These are phyloP conservation scores for Neoitamus cyanurus DNA, from an alignment of 2,888 invertebrate genomes.

Conservation along the genomic window DNA sequence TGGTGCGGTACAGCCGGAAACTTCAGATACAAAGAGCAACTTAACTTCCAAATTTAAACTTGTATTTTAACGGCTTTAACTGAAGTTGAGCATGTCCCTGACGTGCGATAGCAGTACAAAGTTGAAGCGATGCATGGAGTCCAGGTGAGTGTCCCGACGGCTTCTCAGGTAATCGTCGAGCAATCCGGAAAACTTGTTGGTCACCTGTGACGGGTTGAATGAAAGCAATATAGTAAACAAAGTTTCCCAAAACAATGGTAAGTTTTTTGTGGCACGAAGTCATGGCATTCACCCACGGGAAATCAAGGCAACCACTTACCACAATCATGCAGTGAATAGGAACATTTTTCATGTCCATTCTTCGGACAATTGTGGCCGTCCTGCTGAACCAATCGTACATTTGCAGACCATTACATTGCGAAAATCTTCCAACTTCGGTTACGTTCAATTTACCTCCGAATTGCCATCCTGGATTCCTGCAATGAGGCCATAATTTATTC, in stretches of 20 bases:
- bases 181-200: conserved; percentile 63
- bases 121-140: conserved; percentile 75
- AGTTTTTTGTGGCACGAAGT: conserved; percentile 8
- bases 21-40: conserved; percentile 11
- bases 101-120: conserved; percentile 71
- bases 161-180: conserved; percentile 69
- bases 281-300: conserved; percentile 49
- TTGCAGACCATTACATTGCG: conserved; percentile 56
- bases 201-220: conserved; percentile 59
- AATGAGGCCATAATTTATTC: conserved; percentile 46
- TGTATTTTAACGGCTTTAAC: conserved; percentile 66
- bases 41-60: neutral
- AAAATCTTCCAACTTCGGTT: conserved; percentile 68
- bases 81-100: conserved; percentile 75
- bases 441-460: conserved; percentile 69
- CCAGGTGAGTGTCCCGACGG: conserved; percentile 69
- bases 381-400: conserved; percentile 58
- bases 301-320: conserved; percentile 60
- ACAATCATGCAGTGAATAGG: conserved; percentile 70
- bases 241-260: neutral
- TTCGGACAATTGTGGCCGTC: conserved; percentile 60
- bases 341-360: conserved; percentile 70
- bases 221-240: conserved; percentile 20
- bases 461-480: conserved; percentile 69
- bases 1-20: conserved; percentile 62